These are phyloP conservation scores for Cryptotis parvus DNA, from an alignment of 2,113 vertebrate genomes.

Conservation along the genomic window DNA sequence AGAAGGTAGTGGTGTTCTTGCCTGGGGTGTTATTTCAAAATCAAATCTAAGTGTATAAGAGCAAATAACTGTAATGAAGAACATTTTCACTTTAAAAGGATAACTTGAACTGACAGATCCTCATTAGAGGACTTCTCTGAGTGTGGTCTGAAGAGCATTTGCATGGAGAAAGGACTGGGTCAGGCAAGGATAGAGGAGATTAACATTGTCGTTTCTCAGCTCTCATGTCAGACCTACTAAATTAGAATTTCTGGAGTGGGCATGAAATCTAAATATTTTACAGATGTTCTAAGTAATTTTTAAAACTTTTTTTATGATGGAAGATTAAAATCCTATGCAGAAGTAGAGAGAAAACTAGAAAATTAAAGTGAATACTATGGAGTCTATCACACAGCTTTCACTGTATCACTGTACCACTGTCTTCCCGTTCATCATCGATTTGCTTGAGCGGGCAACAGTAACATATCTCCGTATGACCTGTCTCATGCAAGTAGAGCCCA, in stretches of 20 bases:
- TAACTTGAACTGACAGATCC: constrained; percentile 39
- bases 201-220: background rate
- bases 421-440: too few relatives aligned
- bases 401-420: too few relatives aligned
- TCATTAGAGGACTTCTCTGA: constrained; percentile 8
- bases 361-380: background rate
- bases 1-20: background rate
- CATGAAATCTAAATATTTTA: constrained; percentile 34
- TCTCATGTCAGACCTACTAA: background rate
- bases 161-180: too few relatives aligned
- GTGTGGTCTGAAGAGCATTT: background rate
- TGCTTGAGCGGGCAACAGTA: too few relatives aligned
- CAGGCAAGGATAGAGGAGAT: background rate
- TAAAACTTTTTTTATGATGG: background rate
- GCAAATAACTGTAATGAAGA: background rate
- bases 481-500: too few relatives aligned
- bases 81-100: constrained; percentile 3
- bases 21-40: constrained; percentile 1
- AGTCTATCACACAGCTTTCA: background rate
- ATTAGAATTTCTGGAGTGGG: background rate
- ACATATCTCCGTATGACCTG: too few relatives aligned
- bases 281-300: background rate
- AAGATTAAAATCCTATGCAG: background rate
- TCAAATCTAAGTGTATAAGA: constrained; percentile 25
- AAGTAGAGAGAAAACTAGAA: background rate